A percentile compares a stretch with the other conserved stretches of the same genome.
phyloP scores from a whole-genome alignment of 1,140 invertebrate species.

The Caerostris darwini region DNA sequence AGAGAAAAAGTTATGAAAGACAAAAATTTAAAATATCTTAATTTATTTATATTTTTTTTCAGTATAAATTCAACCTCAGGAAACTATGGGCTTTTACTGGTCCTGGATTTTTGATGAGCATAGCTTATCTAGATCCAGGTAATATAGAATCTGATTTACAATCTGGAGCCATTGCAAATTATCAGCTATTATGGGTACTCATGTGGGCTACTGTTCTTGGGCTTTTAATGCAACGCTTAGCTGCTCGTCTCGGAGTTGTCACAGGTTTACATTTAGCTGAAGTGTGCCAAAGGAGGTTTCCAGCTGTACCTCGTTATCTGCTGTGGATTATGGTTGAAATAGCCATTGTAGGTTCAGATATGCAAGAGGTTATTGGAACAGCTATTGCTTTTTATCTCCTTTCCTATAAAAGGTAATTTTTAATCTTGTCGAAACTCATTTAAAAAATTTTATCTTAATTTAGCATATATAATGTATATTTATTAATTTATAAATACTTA shows the following conservation, averaged over 20 bases:
- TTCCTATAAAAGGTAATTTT: slow-evolving; percentile 86
- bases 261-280: slow-evolving; percentile 92
- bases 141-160: slow-evolving; percentile 96
- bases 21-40: too few relatives aligned
- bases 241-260: slow-evolving; percentile 92
- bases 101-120: slow-evolving; percentile 96
- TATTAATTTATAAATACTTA: too few relatives aligned
- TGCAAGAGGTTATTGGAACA: slow-evolving; percentile 96
- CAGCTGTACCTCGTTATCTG: slow-evolving; percentile 88
- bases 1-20: too few relatives aligned
- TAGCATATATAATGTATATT: too few relatives aligned
- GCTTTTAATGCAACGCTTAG: slow-evolving; percentile 92
- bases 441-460: too few relatives aligned
- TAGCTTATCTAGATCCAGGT: slow-evolving; percentile 95
- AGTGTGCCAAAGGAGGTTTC: slow-evolving; percentile 91
- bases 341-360: slow-evolving; percentile 96
- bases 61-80: slow-evolving; percentile 89
- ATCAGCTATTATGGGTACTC: slow-evolving; percentile 91
- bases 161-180: slow-evolving; percentile 88
- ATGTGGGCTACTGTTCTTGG: slow-evolving; percentile 92
- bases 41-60: slow-evolving; percentile 3
- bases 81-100: slow-evolving; percentile 97
- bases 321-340: slow-evolving; percentile 97
- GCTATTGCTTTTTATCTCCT: slow-evolving; percentile 95
- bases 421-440: too few relatives aligned